phyloP scores from a whole-genome alignment of 1,140 invertebrate genomes.

The Heterodera carotae region DNA sequence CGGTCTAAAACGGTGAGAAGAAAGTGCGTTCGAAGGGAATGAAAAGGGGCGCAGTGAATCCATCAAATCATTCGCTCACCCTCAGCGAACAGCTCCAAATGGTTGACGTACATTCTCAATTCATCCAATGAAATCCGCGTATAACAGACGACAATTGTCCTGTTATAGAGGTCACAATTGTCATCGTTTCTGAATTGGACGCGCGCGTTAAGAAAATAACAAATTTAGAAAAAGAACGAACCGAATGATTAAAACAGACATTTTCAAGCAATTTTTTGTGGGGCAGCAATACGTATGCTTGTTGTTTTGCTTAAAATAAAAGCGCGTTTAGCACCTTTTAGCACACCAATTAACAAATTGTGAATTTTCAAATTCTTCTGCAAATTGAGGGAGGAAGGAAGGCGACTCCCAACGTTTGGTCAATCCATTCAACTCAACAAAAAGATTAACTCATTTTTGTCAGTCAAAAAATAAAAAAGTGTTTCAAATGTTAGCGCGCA shows the following conservation, averaged over 20 bases:
- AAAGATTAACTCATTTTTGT: too few species aligned
- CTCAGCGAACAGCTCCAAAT: slow-evolving; percentile 10
- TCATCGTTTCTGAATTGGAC: slow-evolving; percentile 17
- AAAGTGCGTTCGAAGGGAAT: not conserved
- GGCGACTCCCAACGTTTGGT: too few species aligned
- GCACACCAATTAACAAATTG: too few species aligned
- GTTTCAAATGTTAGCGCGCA: too few species aligned
- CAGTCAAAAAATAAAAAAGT: too few species aligned
- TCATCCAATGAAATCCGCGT: slow-evolving; percentile 6
- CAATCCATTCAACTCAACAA: too few species aligned
- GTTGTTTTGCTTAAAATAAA: too few species aligned
- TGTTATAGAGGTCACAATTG: slow-evolving; percentile 21
- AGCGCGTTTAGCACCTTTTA: too few species aligned
- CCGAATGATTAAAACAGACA: slow-evolving; percentile 16
- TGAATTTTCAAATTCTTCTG: too few species aligned
- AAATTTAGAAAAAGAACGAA: not conserved
- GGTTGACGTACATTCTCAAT: slow-evolving; percentile 16
- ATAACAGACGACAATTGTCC: slow-evolving; percentile 19
- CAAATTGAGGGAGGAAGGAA: too few species aligned
- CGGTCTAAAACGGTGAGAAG: slow-evolving; percentile 17
- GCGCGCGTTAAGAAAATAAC: not conserved
- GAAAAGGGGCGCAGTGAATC: not conserved
- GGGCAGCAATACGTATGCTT: too few species aligned
- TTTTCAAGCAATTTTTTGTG: not conserved
- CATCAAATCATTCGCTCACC: not conserved